Evolutionary conservation across 2,797 vertebrate species (phyloP).

Genomic region (Pseudopleuronectes americanus): DNA sequence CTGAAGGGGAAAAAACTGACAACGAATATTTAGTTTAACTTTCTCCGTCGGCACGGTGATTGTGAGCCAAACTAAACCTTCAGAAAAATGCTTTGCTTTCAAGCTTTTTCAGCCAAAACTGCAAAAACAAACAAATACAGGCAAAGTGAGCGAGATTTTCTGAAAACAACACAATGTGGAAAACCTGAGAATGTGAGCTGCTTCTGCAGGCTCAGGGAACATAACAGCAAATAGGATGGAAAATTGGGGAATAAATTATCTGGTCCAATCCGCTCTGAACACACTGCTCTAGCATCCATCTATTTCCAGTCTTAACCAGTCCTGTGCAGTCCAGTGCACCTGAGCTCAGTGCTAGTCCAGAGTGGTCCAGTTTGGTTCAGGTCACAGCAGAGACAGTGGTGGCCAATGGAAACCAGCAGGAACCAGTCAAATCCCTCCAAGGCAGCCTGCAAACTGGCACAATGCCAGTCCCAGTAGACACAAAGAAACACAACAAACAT

Average conservation of each 20-base stretch:
- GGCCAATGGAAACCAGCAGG: neutral
- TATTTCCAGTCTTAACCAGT: neutral
- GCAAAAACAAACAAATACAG: conserved; percentile 44
- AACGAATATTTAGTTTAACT: conserved; percentile 58
- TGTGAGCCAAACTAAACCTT: conserved; percentile 59
- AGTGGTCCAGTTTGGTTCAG: neutral
- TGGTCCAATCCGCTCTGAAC: conserved; percentile 9
- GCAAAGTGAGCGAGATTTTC: conserved; percentile 38
- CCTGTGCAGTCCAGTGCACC: neutral
- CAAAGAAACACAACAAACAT: conserved; percentile 30
- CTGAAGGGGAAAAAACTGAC: conserved; percentile 19
- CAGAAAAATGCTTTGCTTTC: conserved; percentile 40
- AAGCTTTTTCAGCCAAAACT: conserved; percentile 41
- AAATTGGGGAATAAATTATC: conserved; percentile 10
- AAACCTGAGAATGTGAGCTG: conserved; percentile 48
- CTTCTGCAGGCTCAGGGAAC: conserved; percentile 11
- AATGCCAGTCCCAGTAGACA: conserved; percentile 20
- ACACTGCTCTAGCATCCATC: neutral
- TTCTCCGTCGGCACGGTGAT: conserved; percentile 32
- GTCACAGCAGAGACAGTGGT: conserved; percentile 8
- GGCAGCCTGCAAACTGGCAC: conserved; percentile 2
- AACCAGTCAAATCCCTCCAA: conserved; percentile 23
- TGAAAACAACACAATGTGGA: conserved; percentile 48
- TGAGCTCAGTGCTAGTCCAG: neutral
- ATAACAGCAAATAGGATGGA: conserved; percentile 29